Evolutionary conservation across 2,797 vertebrate species (phyloP).

Genomic region (Lates japonicus): DNA sequence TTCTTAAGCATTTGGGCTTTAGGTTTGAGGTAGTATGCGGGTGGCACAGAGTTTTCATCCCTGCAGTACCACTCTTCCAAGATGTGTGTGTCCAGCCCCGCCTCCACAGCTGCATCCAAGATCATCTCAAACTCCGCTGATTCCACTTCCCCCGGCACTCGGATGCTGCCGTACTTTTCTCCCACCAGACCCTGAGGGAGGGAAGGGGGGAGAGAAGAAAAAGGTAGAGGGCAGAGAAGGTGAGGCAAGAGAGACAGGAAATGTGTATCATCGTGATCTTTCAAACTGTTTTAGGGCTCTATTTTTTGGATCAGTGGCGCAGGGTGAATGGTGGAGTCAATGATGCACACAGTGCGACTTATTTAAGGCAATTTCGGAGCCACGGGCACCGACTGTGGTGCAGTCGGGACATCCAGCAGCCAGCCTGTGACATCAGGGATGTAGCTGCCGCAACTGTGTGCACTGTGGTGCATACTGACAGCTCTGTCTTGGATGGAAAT

Average conservation of each 20-base stretch:
- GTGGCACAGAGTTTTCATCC: constrained; percentile 97
- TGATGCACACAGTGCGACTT: constrained; percentile 39
- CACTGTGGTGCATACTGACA: background rate
- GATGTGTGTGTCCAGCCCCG: constrained; percentile 94
- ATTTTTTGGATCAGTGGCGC: constrained; percentile 48
- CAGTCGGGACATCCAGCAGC: constrained; percentile 15
- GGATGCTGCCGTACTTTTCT: constrained; percentile 98
- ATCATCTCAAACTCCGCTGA: constrained; percentile 99
- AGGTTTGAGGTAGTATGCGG: constrained; percentile 98
- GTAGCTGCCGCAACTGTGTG: constrained; percentile 12
- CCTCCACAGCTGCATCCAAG: constrained; percentile 94
- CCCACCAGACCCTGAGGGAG: constrained; percentile 93
- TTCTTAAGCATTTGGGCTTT: constrained; percentile 94
- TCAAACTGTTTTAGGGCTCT: constrained; percentile 38
- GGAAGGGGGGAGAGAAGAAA: constrained; percentile 58
- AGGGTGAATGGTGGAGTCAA: constrained; percentile 48
- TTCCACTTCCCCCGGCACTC: constrained; percentile 97
- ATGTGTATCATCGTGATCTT: constrained; percentile 23
- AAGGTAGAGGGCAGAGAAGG: constrained; percentile 15
- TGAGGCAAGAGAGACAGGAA: constrained; percentile 22
- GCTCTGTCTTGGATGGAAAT: constrained; percentile 15
- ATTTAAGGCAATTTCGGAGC: constrained; percentile 59
- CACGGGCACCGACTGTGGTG: background rate
- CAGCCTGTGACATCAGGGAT: constrained; percentile 30
- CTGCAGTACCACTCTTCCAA: constrained; percentile 99